Evolutionary conservation across 2,888 invertebrate species (phyloP).

Genomic region (Meandrusa payeni): DNA sequence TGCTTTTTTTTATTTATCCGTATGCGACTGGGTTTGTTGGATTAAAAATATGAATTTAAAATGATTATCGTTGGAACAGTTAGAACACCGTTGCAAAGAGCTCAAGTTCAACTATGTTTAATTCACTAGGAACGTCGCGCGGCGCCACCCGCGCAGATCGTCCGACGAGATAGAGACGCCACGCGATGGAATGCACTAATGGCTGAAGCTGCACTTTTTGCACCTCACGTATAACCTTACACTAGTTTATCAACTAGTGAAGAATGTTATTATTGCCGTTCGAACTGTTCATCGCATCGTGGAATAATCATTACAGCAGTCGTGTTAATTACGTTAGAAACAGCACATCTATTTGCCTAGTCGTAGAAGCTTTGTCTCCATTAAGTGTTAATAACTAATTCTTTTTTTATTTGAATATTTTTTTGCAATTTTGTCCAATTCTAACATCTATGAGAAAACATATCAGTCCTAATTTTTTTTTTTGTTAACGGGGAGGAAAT

Average conservation of each 20-base stretch:
- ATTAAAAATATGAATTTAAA: too few relatives aligned
- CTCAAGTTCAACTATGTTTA: slow-evolving; percentile 7
- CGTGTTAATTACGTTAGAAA: slow-evolving; percentile 7
- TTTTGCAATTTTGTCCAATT: too few relatives aligned
- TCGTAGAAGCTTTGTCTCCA: too few relatives aligned
- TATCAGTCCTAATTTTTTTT: too few relatives aligned
- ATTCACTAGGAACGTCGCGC: slow-evolving; percentile 4
- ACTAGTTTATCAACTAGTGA: not conserved
- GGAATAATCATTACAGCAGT: slow-evolving; percentile 12
- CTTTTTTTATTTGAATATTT: too few relatives aligned
- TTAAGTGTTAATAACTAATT: too few relatives aligned
- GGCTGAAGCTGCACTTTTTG: slow-evolving; percentile 14
- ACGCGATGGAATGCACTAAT: slow-evolving; percentile 20
- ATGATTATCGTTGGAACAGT: too few relatives aligned
- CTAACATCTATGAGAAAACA: too few relatives aligned
- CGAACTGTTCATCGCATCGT: slow-evolving; percentile 12
- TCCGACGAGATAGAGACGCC: slow-evolving; percentile 14
- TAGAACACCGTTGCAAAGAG: not conserved
- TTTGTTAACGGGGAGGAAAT: too few relatives aligned
- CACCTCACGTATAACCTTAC: not conserved
- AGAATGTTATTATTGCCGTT: slow-evolving; percentile 1
- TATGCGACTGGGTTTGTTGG: too few relatives aligned
- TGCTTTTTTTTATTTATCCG: too few relatives aligned
- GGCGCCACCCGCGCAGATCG: slow-evolving; percentile 7
- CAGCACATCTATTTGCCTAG: too few relatives aligned